These are phyloP conservation scores for Drosophila eugracilis DNA, from an alignment of 1,140 invertebrate species.

Conservation along the genomic window DNA sequence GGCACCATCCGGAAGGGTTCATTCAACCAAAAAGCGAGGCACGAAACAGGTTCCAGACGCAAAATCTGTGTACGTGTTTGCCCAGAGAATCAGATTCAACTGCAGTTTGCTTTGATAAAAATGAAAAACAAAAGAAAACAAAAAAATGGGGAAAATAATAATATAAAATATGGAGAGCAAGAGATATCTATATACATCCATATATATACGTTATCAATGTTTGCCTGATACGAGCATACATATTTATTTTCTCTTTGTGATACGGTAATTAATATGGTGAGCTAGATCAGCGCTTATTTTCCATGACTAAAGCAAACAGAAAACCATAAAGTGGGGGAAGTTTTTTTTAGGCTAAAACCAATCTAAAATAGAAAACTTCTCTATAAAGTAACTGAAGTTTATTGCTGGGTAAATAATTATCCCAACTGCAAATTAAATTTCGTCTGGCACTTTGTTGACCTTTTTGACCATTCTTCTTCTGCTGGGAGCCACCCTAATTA, in stretches of 20 bases:
- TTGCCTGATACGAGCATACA: constrained; percentile 37
- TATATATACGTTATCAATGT: constrained; percentile 50
- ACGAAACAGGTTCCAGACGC: constrained; percentile 64
- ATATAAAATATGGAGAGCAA: constrained; percentile 23
- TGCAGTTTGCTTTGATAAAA: constrained; percentile 60
- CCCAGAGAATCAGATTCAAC: constrained; percentile 38
- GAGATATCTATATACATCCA: too few species aligned
- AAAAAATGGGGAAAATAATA: too few species aligned
- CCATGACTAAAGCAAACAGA: constrained; percentile 39
- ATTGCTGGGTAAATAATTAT: neutral
- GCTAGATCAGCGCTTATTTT: constrained; percentile 20
- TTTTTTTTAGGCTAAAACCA: too few species aligned
- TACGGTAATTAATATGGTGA: constrained; percentile 28
- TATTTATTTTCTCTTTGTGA: constrained; percentile 42
- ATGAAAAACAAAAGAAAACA: too few species aligned
- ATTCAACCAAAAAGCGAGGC: constrained; percentile 72
- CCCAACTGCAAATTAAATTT: constrained; percentile 8
- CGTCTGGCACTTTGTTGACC: constrained; percentile 44
- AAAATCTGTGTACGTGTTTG: constrained; percentile 61
- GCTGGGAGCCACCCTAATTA: constrained; percentile 31
- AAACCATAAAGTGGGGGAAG: too few species aligned
- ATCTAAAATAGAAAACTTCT: neutral
- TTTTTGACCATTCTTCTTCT: constrained; percentile 21
- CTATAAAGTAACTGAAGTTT: neutral
- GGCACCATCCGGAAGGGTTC: constrained; percentile 64